Percentiles rank a stretch among this genome's conserved stretches.
Evolutionary conservation across 1,140 invertebrate genomes (phyloP).

Genomic region (Anastrepha ludens): DNA sequence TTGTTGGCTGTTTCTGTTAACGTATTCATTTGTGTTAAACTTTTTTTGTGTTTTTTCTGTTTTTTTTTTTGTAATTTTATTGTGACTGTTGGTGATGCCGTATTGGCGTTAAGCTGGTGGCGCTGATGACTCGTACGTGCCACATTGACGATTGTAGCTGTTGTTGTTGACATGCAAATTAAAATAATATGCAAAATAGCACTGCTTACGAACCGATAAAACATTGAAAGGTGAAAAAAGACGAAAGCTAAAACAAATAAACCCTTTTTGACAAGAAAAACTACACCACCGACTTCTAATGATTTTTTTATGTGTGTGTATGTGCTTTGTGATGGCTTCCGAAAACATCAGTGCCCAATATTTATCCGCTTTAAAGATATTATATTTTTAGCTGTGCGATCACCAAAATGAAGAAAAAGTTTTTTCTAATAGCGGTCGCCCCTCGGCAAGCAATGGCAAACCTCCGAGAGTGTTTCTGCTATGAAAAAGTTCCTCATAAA

Average conservation of each 20-base stretch:
- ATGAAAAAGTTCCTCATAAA: too few species aligned
- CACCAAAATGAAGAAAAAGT: too few species aligned
- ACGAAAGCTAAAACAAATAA: not conserved
- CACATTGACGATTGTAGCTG: conserved; percentile 47
- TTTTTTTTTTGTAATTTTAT: not conserved
- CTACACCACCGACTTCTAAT: too few species aligned
- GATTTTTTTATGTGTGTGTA: not conserved
- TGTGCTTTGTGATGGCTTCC: not conserved
- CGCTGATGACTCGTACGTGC: conserved; percentile 61
- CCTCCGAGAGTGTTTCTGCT: too few species aligned
- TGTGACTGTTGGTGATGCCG: conserved; percentile 56
- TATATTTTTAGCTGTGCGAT: too few species aligned
- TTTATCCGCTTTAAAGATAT: too few species aligned
- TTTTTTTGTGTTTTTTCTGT: not conserved
- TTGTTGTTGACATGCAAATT: conserved; percentile 52
- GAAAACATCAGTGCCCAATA: too few species aligned
- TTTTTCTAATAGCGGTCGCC: too few species aligned
- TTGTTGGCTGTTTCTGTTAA: conserved; percentile 53
- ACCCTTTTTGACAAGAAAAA: not conserved
- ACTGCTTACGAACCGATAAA: conserved; percentile 8
- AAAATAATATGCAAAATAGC: conserved; percentile 62
- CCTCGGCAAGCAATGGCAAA: too few species aligned
- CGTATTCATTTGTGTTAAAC: conserved; percentile 25
- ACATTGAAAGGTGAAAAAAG: not conserved
- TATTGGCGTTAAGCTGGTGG: conserved; percentile 57